These are phyloP conservation scores for Periparus ater DNA, from an alignment of 2,797 vertebrate genomes.

Conservation along the genomic window DNA sequence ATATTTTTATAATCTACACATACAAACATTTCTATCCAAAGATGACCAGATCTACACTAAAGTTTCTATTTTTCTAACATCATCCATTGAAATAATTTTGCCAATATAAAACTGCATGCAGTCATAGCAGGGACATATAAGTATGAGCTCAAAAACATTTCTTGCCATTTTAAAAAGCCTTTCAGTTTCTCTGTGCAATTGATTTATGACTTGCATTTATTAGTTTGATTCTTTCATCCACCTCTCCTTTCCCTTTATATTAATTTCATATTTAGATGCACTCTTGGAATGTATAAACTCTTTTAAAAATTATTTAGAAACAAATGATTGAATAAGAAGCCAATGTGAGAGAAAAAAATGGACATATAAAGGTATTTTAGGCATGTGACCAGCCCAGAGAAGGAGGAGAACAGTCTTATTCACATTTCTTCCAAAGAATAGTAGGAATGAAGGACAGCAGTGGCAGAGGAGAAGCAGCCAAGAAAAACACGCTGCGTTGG, in stretches of 20 bases:
- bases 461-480: not conserved
- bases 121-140: not conserved
- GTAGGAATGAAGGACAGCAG: not conserved
- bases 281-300: not conserved
- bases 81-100: not conserved
- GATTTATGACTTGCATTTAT: not conserved
- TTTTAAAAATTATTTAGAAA: not conserved
- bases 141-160: not conserved
- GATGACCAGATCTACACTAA: not conserved
- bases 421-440: not conserved
- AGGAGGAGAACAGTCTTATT: not conserved
- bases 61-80: not conserved
- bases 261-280: not conserved
- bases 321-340: not conserved
- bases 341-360: not conserved
- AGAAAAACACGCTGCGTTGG: not conserved
- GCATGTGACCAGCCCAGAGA: not conserved
- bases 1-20: not conserved
- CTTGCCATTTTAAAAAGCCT: not conserved
- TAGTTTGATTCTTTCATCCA: not conserved
- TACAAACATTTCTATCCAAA: not conserved
- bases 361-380: not conserved
- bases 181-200: not conserved
- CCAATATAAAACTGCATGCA: not conserved
- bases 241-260: not conserved